A percentile compares a stretch with the other conserved stretches of the same genome.
Evolutionary conservation across 2,888 invertebrate genomes (phyloP).

Genomic region (Ormyrus rosae): DNA sequence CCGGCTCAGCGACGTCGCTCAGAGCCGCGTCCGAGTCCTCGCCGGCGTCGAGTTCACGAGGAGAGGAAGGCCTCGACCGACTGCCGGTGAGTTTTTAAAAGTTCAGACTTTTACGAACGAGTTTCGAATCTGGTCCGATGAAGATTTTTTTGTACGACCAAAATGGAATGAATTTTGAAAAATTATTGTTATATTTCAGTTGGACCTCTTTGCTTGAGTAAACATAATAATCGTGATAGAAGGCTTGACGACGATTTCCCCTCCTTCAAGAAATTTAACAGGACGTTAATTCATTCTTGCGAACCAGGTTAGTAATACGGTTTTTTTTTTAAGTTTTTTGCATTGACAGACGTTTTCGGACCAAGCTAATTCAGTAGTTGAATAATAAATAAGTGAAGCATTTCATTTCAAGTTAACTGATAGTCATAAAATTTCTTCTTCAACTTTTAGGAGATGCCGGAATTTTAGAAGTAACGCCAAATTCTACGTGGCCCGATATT

Average conservation of each 20-base stretch:
- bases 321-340: too few relatives aligned
- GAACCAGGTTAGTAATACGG: slow-evolving; percentile 76
- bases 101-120: too few relatives aligned
- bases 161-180: too few relatives aligned
- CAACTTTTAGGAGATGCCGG: slow-evolving; percentile 81
- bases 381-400: too few relatives aligned
- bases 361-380: too few relatives aligned
- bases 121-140: too few relatives aligned
- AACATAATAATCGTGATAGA: slow-evolving; percentile 83
- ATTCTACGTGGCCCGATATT: slow-evolving; percentile 92
- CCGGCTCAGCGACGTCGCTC: slow-evolving; percentile 83
- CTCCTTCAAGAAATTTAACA: slow-evolving; percentile 90
- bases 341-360: too few relatives aligned
- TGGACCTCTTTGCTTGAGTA: slow-evolving; percentile 87
- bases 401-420: too few relatives aligned
- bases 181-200: slow-evolving; percentile 75
- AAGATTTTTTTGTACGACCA: too few relatives aligned
- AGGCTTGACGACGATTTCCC: slow-evolving; percentile 87
- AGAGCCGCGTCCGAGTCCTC: slow-evolving; percentile 84
- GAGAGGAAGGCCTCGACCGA: slow-evolving; percentile 87
- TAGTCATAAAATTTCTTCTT: too few relatives aligned
- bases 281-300: slow-evolving; percentile 84
- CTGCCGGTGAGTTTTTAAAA: slow-evolving; percentile 78
- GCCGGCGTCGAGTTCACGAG: slow-evolving; percentile 90
- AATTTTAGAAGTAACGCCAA: slow-evolving; percentile 87